These are phyloP conservation scores for Anarrhichthys ocellatus DNA, from an alignment of 2,113 vertebrate species.

Conservation along the genomic window DNA sequence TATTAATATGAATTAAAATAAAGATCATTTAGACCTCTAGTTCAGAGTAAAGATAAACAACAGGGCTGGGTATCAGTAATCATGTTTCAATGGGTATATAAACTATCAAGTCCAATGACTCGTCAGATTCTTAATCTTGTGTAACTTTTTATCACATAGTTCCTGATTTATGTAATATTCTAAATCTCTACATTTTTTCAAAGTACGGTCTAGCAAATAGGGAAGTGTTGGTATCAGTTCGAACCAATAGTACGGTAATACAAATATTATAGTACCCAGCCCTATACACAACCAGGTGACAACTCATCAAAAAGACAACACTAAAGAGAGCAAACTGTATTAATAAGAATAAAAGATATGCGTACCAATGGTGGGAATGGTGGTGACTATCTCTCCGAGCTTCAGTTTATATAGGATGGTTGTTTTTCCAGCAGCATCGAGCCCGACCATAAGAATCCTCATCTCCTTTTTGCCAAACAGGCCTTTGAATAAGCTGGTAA, in stretches of 20 bases:
- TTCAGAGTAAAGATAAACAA: not conserved
- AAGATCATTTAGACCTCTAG: not conserved
- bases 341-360: not conserved
- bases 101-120: not conserved
- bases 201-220: no score
- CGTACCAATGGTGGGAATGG: slow-evolving; percentile 89
- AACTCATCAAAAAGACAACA: not conserved
- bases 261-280: not conserved
- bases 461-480: slow-evolving; percentile 91
- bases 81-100: not conserved
- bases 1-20: not conserved
- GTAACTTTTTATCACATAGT: not conserved
- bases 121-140: not conserved
- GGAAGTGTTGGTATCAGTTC: not conserved
- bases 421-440: slow-evolving; percentile 91
- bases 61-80: not conserved
- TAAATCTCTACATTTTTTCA: not conserved
- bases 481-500: slow-evolving; percentile 85
- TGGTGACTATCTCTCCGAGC: slow-evolving; percentile 90
- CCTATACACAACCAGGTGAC: not conserved
- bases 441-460: slow-evolving; percentile 91
- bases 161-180: not conserved
- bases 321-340: not conserved
- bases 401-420: slow-evolving; percentile 93
- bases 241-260: not conserved